phyloP scores from a whole-genome alignment of 2,888 invertebrate genomes.

The Latheticus oryzae region DNA sequence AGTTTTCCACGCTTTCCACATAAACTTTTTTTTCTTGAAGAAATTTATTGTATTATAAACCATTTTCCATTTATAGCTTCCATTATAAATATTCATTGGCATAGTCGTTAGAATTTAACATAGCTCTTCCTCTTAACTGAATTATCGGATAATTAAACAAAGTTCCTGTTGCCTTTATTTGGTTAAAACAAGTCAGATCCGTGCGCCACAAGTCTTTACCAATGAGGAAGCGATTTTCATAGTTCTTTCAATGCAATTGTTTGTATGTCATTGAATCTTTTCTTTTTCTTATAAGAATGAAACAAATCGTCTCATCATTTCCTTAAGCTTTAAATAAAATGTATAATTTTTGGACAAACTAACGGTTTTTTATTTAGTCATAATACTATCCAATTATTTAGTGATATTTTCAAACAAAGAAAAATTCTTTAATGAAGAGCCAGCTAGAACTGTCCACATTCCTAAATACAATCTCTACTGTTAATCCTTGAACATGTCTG shows the following conservation, averaged over 20 bases:
- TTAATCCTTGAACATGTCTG: constrained; percentile 61
- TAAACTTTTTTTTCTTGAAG: too few species aligned
- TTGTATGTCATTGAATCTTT: too few species aligned
- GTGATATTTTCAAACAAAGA: constrained; percentile 27
- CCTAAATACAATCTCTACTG: constrained; percentile 60
- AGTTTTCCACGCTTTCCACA: too few species aligned
- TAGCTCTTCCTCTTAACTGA: constrained; percentile 34
- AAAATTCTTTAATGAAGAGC: constrained; percentile 31
- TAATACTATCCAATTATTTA: constrained; percentile 38
- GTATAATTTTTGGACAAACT: constrained; percentile 35
- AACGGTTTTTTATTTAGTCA: constrained; percentile 43
- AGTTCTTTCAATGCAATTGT: constrained; percentile 40
- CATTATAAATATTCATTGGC: constrained; percentile 33
- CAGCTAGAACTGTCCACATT: constrained; percentile 56
- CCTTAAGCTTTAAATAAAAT: constrained; percentile 40
- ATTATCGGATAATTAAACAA: constrained; percentile 48
- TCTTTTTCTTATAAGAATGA: too few species aligned
- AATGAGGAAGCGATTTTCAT: constrained; percentile 50
- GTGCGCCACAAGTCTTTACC: constrained; percentile 59
- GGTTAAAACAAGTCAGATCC: constrained; percentile 56
- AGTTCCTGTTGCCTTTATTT: constrained; percentile 54
- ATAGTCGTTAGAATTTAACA: constrained; percentile 21
- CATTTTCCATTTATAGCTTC: neutral
- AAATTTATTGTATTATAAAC: neutral
- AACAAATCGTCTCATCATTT: constrained; percentile 38